phyloP scores from a whole-genome alignment of 2,797 vertebrate genomes.

The Crypturellus tataupa region DNA sequence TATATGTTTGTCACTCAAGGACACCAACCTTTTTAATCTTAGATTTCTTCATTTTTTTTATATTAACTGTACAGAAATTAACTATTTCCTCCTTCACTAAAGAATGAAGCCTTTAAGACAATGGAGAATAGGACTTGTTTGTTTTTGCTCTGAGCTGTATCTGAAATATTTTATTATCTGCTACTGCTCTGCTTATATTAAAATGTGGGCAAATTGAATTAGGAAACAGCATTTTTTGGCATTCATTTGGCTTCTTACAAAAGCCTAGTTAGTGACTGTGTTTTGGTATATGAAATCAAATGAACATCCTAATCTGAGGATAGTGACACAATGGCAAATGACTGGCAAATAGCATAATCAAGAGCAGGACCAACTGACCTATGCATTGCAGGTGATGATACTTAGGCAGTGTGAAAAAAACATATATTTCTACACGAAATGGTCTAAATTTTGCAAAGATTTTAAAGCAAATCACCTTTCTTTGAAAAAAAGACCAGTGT shows the following conservation, averaged over 20 bases:
- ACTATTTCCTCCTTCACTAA: background rate
- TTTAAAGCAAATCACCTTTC: background rate
- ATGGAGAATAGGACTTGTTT: background rate
- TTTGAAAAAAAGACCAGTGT: background rate
- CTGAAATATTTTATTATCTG: background rate
- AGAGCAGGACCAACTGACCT: background rate
- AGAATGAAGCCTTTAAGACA: background rate
- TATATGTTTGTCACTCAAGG: background rate
- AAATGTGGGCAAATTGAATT: background rate
- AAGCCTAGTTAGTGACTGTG: background rate
- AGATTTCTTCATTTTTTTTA: background rate
- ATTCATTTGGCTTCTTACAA: background rate
- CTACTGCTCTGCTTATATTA: background rate
- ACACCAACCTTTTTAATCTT: background rate
- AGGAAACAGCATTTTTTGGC: background rate
- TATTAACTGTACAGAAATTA: background rate
- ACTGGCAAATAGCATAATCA: background rate
- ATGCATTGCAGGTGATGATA: background rate
- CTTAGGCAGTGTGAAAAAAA: background rate
- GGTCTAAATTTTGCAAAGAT: background rate
- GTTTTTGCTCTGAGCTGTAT: background rate
- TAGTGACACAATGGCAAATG: background rate
- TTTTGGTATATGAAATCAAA: background rate
- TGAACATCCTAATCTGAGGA: background rate
- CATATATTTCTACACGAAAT: background rate